Evolutionary conservation across 2,797 vertebrate species (phyloP).

Genomic region (Sparidentex hasta): DNA sequence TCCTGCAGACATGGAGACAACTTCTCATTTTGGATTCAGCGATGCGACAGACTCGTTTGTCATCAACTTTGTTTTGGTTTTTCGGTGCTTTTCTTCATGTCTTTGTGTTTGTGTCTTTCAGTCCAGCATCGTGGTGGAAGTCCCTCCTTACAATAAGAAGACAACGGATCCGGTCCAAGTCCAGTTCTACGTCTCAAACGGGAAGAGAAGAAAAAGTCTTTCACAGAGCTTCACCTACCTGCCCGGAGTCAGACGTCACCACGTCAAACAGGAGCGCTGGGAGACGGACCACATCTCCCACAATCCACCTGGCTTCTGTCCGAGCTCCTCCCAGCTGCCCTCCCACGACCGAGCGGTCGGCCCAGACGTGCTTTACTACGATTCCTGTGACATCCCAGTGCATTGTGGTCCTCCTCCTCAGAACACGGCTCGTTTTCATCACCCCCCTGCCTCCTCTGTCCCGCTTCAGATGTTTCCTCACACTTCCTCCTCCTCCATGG

Average conservation of each 20-base stretch:
- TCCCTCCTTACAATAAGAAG: constrained; percentile 91
- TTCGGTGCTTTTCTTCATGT: neutral
- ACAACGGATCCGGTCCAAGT: constrained; percentile 88
- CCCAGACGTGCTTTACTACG: constrained; percentile 82
- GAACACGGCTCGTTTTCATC: constrained; percentile 51
- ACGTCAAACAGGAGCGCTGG: constrained; percentile 90
- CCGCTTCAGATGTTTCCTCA: constrained; percentile 45
- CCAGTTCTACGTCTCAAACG: constrained; percentile 95
- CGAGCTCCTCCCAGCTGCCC: constrained; percentile 59
- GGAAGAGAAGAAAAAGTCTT: constrained; percentile 94
- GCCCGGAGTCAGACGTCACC: constrained; percentile 21
- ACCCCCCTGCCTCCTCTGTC: constrained; percentile 18
- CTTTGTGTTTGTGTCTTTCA: constrained; percentile 63
- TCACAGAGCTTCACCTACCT: constrained; percentile 92
- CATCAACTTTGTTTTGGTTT: neutral
- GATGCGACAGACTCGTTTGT: neutral
- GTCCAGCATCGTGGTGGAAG: constrained; percentile 91
- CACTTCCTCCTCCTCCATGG: constrained; percentile 57
- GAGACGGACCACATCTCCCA: constrained; percentile 84
- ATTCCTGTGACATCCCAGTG: constrained; percentile 83
- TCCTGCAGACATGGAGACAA: too few species aligned
- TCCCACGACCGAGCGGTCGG: constrained; percentile 79
- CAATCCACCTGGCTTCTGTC: constrained; percentile 76
- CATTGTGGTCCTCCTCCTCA: constrained; percentile 82
- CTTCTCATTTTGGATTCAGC: too few species aligned